Evolutionary conservation across 2,113 vertebrate genomes (phyloP).

Genomic region (Saccopteryx bilineata): DNA sequence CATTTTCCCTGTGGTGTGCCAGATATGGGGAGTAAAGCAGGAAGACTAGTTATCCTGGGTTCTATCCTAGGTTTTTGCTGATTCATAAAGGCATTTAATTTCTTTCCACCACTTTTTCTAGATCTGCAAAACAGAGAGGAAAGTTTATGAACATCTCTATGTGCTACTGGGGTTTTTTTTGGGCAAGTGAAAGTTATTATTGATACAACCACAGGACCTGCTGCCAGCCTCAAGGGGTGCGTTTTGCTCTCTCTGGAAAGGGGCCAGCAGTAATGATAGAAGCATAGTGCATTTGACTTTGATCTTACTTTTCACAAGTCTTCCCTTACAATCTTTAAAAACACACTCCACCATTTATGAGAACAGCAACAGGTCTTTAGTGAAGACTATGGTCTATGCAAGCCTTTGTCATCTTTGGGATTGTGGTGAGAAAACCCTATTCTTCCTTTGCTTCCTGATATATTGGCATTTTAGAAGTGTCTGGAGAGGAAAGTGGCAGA

Average conservation of each 20-base stretch:
- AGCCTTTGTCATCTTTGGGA: slow-evolving; percentile 69
- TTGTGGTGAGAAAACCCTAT: slow-evolving; percentile 66
- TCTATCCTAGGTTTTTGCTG: background rate
- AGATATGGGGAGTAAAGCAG: background rate
- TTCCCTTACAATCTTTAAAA: slow-evolving; percentile 30
- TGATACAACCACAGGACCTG: slow-evolving; percentile 7
- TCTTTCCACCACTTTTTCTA: slow-evolving; percentile 3
- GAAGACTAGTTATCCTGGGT: background rate
- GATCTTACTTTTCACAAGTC: slow-evolving; percentile 34
- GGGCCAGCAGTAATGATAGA: slow-evolving; percentile 2
- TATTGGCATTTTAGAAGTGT: slow-evolving; percentile 81
- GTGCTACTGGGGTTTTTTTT: slow-evolving; percentile 14
- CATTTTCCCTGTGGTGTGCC: background rate
- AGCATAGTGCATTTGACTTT: slow-evolving; percentile 38
- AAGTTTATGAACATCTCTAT: background rate
- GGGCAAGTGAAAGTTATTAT: slow-evolving; percentile 34
- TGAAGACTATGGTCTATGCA: background rate
- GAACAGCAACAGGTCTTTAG: background rate
- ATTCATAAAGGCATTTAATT: slow-evolving; percentile 31
- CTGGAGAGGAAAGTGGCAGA: slow-evolving; percentile 81
- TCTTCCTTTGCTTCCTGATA: slow-evolving; percentile 79
- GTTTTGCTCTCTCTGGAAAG: slow-evolving; percentile 54
- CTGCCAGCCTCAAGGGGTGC: background rate
- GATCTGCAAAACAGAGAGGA: slow-evolving; percentile 10
- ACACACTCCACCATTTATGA: background rate